These are phyloP conservation scores for Lichenostomus cassidix DNA, from an alignment of 2,113 vertebrate genomes.

Conservation along the genomic window DNA sequence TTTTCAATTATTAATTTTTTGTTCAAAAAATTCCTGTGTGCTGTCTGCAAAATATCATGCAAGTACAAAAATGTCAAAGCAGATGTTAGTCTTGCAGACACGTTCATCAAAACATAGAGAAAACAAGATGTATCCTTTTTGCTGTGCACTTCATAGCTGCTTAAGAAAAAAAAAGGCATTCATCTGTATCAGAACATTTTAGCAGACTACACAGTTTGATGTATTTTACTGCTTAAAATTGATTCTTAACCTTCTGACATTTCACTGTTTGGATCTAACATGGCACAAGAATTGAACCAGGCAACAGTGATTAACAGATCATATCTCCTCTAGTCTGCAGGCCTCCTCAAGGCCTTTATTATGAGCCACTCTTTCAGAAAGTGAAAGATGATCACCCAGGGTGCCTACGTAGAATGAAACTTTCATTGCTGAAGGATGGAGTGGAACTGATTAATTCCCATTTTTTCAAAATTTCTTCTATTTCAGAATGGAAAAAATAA, in stretches of 20 bases:
- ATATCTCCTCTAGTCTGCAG: not conserved
- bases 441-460: not conserved
- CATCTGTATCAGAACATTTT: not conserved
- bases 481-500: not conserved
- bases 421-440: not conserved
- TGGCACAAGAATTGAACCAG: not conserved
- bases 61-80: not conserved
- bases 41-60: not conserved
- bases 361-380: not conserved
- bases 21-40: not conserved
- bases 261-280: not conserved
- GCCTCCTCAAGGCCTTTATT: not conserved
- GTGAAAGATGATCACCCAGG: not conserved
- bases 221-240: conserved; percentile 22
- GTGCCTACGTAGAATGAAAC: not conserved
- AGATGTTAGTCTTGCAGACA: not conserved
- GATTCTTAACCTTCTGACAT: not conserved
- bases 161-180: not conserved
- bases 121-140: not conserved
- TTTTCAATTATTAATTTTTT: not conserved
- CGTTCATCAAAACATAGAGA: not conserved
- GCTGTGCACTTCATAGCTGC: not conserved
- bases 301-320: not conserved
- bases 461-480: not conserved
- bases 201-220: not conserved